Base-by-base conservation (phyloP, 2,888 invertebrate genomes). In the Pimpla rufipes region DNA sequence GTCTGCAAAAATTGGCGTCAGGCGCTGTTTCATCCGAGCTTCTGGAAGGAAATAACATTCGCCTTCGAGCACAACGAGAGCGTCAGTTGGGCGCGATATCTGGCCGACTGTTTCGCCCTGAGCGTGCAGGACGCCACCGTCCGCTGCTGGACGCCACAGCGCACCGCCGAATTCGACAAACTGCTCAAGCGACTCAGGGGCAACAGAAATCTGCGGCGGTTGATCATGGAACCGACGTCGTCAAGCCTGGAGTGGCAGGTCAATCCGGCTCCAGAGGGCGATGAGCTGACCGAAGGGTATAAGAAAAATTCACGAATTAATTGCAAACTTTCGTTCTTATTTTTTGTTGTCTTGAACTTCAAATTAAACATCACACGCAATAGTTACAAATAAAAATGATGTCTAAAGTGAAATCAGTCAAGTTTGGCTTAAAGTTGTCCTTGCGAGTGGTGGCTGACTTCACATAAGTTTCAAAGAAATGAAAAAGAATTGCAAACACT, bases 1-100 rank as follows among this genome's bases (percentile, higher is more conserved):
- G 93, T 92, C 59, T 95, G 95, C 92, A 93, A 92, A 78, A 94
- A 95, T 86, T 95, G 95, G 95, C 93, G 95, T 84, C 93, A 91
- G 68, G 94, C 94, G 11, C 89, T 95, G 67, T 91, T 92, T 77
- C 93, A 93, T 89, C 93, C 94, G 67, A 92, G 91, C 83, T 94
- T 94, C 82, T 94, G 94, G 94, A 93, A 93, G 75, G 93, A 90
- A 82, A 93, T 94, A 50, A 90, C 92, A 59, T 93, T 94, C 68
- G 90, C 90, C 35, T 89, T 93, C 29, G 90, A 89, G 71, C 92
- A 94, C 83, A 88, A 91, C 79, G 91, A 93, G 68, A 93, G 90
- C 76, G 85, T 93, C 80, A 85, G 88, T 68, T 93, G 93, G 91
- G 89, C 92, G 81, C 90, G 92, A 92, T 93, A 89, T 85, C 87